Base-by-base conservation (phyloP, 2,113 vertebrate species). In the Onychorhynchus coronatus region DNA sequence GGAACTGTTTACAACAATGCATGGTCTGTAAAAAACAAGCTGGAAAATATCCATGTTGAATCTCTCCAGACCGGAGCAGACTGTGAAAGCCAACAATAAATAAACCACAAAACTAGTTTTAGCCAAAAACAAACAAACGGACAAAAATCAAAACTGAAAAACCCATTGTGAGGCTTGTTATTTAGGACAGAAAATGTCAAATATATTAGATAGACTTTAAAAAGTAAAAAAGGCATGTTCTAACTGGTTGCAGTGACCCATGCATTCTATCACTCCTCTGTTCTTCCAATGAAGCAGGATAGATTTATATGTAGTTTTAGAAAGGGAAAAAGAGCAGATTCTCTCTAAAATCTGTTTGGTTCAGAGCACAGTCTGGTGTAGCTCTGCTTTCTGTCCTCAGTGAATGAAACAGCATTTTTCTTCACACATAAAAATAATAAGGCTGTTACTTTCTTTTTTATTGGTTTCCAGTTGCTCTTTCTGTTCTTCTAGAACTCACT, bases 1-100 rank as follows among this genome's bases (percentile, higher is more conserved):
- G 31, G 53, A 91, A 63, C 74, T 86, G 53, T 94, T 97, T 95
- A 89, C 80, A 78, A 70, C 49, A 49, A 20, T 37, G 41, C 14
- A 16, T 49, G 31, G 50, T 23, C 25, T 96, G 63, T 74, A 70
- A 89, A 97, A 97, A 96, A 70, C 59, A 96, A 91, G 83, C 91
- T 94, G 92, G 59, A 90, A 28, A 88, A 78, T 73, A 24, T 46
- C 35, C 59, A 44, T 46, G 42, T 37, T 46, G 11, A 84, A 75
- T n/a, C 25, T 88, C 53, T 93, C 25, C 44, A 88, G 49, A 90
- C 12, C 46, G 66, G 14, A 63, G 17, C 19, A 89, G 65, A 59
- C 42, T 62, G 50, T 50, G 53, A 63, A 89, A 84, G 62, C 20
- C 55, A 95, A 70, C 33, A 83, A 66, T 24, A 91, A 76, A 80